phyloP scores from a whole-genome alignment of 2,888 invertebrate species.

The Drosophila dives region DNA sequence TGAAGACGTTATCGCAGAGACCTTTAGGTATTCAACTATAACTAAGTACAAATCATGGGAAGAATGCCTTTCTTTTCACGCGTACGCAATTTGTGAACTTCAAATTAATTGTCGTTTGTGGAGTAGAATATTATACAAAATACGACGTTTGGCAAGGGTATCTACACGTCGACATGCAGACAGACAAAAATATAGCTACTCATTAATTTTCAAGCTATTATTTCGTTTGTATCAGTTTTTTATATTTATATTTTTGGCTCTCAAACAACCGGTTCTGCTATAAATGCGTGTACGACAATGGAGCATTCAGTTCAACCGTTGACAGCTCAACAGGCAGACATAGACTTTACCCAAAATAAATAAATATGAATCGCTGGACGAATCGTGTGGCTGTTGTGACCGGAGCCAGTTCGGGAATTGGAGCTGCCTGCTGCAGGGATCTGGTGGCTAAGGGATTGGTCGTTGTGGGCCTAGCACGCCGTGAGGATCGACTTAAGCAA shows the following conservation, averaged over 20 bases:
- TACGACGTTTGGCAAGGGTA: background rate
- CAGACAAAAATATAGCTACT: background rate
- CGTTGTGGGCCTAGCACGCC: conserved; percentile 86
- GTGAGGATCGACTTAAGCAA: conserved; percentile 84
- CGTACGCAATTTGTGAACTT: background rate
- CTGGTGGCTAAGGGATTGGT: conserved; percentile 85
- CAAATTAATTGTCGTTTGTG: background rate
- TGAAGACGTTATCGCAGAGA: background rate
- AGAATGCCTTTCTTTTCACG: background rate
- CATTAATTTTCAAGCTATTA: background rate
- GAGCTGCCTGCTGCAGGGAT: conserved; percentile 84
- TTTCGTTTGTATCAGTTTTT: background rate
- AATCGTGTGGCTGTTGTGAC: conserved; percentile 88
- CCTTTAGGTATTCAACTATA: background rate
- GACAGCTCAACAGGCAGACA: background rate
- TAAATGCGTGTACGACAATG: conserved; percentile 16
- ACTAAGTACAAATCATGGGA: background rate
- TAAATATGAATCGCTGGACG: conserved; percentile 86
- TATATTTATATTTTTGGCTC: background rate
- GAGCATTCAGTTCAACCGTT: conserved; percentile 17
- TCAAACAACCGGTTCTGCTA: conserved; percentile 4
- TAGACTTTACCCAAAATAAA: no score
- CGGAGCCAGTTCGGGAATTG: conserved; percentile 88
- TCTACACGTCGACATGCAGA: background rate
- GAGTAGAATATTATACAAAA: background rate